phyloP scores from a whole-genome alignment of 2,113 vertebrate species.

The Anhinga rufa region DNA sequence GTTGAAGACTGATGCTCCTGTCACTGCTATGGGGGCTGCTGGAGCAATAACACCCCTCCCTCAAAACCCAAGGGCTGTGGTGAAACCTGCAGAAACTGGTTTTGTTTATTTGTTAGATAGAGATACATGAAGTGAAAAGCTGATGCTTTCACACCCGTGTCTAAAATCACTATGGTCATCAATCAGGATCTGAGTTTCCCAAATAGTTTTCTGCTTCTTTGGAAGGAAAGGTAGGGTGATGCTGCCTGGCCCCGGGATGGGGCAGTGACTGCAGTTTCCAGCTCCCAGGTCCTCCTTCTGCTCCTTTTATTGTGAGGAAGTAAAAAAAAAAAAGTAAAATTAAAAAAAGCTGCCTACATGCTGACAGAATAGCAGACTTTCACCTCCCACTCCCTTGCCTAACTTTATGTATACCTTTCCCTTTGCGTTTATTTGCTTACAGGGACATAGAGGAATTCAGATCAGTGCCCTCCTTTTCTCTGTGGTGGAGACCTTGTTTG shows the following conservation, averaged over 20 bases:
- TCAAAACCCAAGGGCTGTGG: neutral
- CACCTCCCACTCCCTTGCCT: neutral
- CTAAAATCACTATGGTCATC: neutral
- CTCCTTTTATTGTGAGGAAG: neutral
- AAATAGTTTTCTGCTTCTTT: neutral
- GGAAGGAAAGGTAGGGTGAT: neutral
- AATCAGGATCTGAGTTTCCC: neutral
- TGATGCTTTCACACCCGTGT: fast-evolving
- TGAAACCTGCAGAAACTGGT: neutral
- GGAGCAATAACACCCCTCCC: neutral
- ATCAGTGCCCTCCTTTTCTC: neutral
- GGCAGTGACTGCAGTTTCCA: neutral
- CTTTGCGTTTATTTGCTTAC: neutral
- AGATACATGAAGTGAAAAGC: neutral
- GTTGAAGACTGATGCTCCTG: neutral
- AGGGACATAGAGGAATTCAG: neutral
- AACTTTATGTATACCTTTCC: neutral
- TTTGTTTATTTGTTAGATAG: neutral
- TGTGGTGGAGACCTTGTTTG: neutral
- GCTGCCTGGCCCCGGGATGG: neutral
- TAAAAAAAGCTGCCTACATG: neutral
- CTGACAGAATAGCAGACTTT: neutral
- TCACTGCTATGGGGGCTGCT: neutral
- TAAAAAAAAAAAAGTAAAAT: neutral
- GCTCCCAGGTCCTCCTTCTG: neutral